Base-by-base conservation (phyloP, 2,888 invertebrate genomes). In the Psococerastis gibbosa region DNA sequence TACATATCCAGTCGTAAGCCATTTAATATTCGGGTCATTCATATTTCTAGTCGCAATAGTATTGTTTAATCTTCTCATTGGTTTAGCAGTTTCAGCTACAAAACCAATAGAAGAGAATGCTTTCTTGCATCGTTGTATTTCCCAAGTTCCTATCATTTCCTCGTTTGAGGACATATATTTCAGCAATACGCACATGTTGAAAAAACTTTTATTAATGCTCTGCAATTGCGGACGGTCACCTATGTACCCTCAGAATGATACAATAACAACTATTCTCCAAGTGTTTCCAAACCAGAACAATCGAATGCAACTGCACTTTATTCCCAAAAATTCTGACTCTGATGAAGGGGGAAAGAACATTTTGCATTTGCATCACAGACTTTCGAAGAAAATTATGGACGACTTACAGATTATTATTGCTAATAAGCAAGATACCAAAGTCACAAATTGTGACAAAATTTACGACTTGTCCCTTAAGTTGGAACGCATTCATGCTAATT, bases 21-120 rank as follows among this genome's bases (percentile, higher is more conserved):
- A 79, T 54, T 55, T 80, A 3, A 70, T 85, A 44, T 85, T 87
- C 56, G 67, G 81, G 18, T 63, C 81, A 2, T 87, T 87, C 54
- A 78, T 87, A 3, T 78, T 87, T 55, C 73, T 83, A 60, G 75
- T 87, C 50, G 78, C 83, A 0, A 83, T 85, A 42, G 83, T 85
- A 23, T 60, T 87, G 41, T 75, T 85, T 55, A 87, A 87, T 62
- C 63, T 87, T 31, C 63, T 87, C 2, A 87, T 84, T 55, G 87
- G 85, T 55, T 64, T 87, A 52, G 87, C 87, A 1, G 85, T 87
- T 0, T 83, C 78, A 53, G 85, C 87, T 53, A 87, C 84, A 0
- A 54, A 66, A 56, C 70, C 69, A 47, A 87, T 87, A 45, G 72
- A 79, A 59, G 73, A 73, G 1, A 73, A 83, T 53, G 83, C 85